Conservation (phyloP, 2,797 vertebrate genomes). For the Gobio occitaniae region DNA sequence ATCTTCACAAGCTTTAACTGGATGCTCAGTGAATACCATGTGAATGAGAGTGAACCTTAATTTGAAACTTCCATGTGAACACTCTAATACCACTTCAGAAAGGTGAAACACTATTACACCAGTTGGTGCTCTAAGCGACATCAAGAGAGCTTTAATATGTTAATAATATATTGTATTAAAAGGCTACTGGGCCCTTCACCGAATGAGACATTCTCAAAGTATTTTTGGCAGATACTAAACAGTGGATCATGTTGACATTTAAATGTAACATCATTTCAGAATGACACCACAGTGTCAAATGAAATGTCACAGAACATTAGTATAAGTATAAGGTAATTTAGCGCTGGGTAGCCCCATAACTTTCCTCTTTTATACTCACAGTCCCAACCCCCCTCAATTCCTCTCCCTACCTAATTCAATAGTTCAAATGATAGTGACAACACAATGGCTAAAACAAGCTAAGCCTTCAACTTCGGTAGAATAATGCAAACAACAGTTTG, state of each 20-base stretch:
- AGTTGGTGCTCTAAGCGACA: conserved; percentile 1
- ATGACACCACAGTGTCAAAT: conserved; percentile 27
- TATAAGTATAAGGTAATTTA: conserved; percentile 34
- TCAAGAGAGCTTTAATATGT: conserved; percentile 10
- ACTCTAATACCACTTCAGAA: not conserved
- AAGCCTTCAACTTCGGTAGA: not conserved
- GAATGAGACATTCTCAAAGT: conserved; percentile 21
- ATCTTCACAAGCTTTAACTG: conserved; percentile 40
- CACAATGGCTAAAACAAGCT: not conserved
- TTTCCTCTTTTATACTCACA: not conserved
- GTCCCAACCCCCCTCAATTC: not conserved
- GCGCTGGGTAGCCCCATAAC: not conserved
- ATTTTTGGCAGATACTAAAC: conserved; percentile 26
- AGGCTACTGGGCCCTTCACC: not conserved
- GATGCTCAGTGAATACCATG: conserved; percentile 51
- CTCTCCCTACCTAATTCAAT: not conserved
- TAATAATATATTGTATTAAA: conserved; percentile 11
- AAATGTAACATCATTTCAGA: conserved; percentile 35
- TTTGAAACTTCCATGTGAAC: conserved; percentile 33
- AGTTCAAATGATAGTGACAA: not conserved
- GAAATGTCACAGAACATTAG: conserved; percentile 49
- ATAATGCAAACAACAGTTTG: not conserved
- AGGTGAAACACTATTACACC: conserved; percentile 26
- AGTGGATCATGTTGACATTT: conserved; percentile 48
- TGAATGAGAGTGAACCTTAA: conserved; percentile 36